Evolutionary conservation across 2,888 invertebrate genomes (phyloP), one percentile per base, ranked within the genome.

Genomic region (Corbicula japonica): DNA sequence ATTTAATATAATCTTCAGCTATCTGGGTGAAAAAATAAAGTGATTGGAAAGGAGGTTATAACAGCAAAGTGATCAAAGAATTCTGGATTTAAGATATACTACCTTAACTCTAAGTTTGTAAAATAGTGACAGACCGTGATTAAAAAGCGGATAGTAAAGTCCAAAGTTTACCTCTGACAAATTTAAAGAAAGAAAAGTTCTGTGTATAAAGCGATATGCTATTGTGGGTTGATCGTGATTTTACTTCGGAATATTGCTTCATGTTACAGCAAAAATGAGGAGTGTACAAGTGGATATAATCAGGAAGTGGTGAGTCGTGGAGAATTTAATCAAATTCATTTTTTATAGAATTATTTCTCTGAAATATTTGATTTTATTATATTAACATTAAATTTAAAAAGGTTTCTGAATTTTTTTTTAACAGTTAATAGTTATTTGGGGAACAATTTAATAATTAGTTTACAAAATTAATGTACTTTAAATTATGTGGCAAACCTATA

Each of bases 261-360:
- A 12, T 10, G 28, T 60, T 58, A 79, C 75, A 71, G 74, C 75
- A n/a, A 80, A 80, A 76, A 80, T 80, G 80, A 72, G 80, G 32
- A 80, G 61, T 46, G 76, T 80, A 23, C 80, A 80, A 28, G 80
- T 80, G 46, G 80, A 80, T 61, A 60, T 80, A 21, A 76, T 80
- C 34, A 35, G 80, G 35, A 72, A 76, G 30, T 76, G 76, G 80
- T 80, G 63, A 80, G 80, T 58, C 10, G 5, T n/a, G n/a, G n/a
- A n/a, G n/a, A n/a, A n/a, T n/a, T n/a, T n/a, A n/a, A n/a, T n/a
- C n/a, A n/a, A n/a, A n/a, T n/a, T n/a, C n/a, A n/a, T n/a, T n/a
- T n/a, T n/a, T n/a, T n/a, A n/a, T n/a, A n/a, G n/a, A n/a, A n/a
- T n/a, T n/a, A n/a, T n/a, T n/a, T n/a, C n/a, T n/a, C n/a, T n/a